Evolutionary conservation across 2,888 invertebrate species (phyloP), one percentile per base, ranked within the genome.

Genomic region (Clostera curtula): DNA sequence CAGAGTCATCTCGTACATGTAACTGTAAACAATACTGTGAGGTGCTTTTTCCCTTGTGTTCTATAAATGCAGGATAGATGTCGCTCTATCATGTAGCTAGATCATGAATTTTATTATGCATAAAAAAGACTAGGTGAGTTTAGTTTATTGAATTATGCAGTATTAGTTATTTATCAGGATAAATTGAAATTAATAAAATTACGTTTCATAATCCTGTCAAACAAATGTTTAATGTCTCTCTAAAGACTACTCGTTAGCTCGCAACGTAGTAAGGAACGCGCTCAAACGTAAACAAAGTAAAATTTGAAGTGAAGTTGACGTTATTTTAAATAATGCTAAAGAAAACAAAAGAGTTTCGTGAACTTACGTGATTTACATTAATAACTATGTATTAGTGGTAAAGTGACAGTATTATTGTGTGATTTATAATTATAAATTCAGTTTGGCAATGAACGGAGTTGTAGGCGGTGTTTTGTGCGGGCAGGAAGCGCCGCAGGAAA

Each of bases 401-500:
- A 22, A 27, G 33, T 43, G 31, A 12, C 13, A 8, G 8, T 9
- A 13, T 13, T 22, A 11, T 13, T 5, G 22, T 9, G 22, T n/a
- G n/a, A 7, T n/a, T 12, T 22, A 8, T 4, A 7, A 8, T 5
- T 4, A 10, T 5, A 22, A 8, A 21, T 22, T 22, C 5, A 7
- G 20, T 19, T 2, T 22, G 22, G n/a, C 13, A 22, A 8, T 20
- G 20, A 12, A 10, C 5, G n/a, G n/a, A 20, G 7, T 22, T 57
- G 49, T 49, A 51, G 37, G 49, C 58, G 62, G 53, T 28, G 59
- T 53, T 52, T 59, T 60, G 51, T 50, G 40, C 51, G 39, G 54
- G 49, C 66, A 65, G 74, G 73, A 75, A 70, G 59, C 58, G 46
- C 49, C 49, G 53, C 66, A 75, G 76, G 80, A 80, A 80, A 74